Evolutionary conservation across 53 echinoderm and acorn worm species (phyloP).

Genomic region (Crossaster papposus): DNA sequence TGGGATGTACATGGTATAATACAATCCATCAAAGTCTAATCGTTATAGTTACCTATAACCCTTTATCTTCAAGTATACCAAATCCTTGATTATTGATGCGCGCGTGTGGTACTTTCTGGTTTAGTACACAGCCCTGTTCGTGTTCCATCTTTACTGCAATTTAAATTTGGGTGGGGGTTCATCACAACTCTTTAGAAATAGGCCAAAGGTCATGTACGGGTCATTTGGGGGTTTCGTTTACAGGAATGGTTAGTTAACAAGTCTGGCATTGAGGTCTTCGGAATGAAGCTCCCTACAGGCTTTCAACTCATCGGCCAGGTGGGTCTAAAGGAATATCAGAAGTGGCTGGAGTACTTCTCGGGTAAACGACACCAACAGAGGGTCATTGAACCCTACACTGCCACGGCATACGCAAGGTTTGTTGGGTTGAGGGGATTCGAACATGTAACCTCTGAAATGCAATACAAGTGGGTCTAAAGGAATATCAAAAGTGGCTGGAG

Average conservation of each 20-base stretch:
- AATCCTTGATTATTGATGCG: too few species aligned
- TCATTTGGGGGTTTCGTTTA: background rate
- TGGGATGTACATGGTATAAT: slow-evolving; percentile 80
- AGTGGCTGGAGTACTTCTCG: slow-evolving; percentile 83
- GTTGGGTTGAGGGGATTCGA: background rate
- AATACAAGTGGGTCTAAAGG: slow-evolving; percentile 53
- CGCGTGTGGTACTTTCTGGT: too few species aligned
- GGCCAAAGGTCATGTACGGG: too few species aligned
- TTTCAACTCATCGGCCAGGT: slow-evolving; percentile 91
- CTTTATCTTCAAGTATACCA: too few species aligned
- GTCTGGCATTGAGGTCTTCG: slow-evolving; percentile 67
- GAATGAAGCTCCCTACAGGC: slow-evolving; percentile 90
- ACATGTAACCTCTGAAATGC: background rate
- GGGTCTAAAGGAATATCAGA: slow-evolving; percentile 79
- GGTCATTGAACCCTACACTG: slow-evolving; percentile 65
- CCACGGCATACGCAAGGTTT: slow-evolving; percentile 84
- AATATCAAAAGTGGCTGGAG: slow-evolving; percentile 85
- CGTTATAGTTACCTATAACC: too few species aligned
- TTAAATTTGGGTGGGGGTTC: too few species aligned
- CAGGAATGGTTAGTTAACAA: slow-evolving; percentile 90
- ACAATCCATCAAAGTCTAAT: background rate
- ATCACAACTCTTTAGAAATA: too few species aligned
- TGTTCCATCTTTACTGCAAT: too few species aligned
- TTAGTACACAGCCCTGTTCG: too few species aligned
- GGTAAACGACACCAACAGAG: slow-evolving; percentile 66